These are phyloP conservation scores for Abramis brama DNA, from an alignment of 2,113 vertebrate species.

Conservation along the genomic window DNA sequence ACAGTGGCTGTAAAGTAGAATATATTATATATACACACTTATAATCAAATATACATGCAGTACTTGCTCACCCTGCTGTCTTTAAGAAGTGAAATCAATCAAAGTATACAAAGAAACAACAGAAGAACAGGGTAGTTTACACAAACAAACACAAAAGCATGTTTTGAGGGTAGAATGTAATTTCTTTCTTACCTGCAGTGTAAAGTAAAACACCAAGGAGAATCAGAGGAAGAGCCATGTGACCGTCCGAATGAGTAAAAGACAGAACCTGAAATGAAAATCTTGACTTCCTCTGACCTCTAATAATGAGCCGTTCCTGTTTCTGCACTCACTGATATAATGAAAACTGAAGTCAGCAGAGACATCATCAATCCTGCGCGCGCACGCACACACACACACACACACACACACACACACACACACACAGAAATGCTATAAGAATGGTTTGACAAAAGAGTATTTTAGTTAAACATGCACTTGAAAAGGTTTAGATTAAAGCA, in stretches of 20 bases:
- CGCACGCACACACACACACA: background rate
- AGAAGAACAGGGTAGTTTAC: background rate
- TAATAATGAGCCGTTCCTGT: background rate
- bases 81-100: too few species aligned
- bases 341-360: background rate
- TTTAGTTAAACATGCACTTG: too few species aligned
- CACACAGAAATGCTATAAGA: too few species aligned
- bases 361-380: background rate
- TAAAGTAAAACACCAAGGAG: background rate
- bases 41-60: too few species aligned
- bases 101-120: too few species aligned
- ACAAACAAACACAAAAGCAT: background rate
- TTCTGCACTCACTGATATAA: background rate
- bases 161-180: background rate
- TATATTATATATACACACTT: too few species aligned
- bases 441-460: too few species aligned
- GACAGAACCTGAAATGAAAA: background rate
- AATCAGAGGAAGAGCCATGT: background rate
- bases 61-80: too few species aligned
- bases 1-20: too few species aligned
- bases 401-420: background rate
- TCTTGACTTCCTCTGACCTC: background rate
- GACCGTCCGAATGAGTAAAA: background rate
- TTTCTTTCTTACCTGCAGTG: slow-evolving; percentile 5
- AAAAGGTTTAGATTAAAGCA: too few species aligned